Base-by-base conservation (phyloP, 2,113 vertebrate genomes). In the Mobula birostris region DNA sequence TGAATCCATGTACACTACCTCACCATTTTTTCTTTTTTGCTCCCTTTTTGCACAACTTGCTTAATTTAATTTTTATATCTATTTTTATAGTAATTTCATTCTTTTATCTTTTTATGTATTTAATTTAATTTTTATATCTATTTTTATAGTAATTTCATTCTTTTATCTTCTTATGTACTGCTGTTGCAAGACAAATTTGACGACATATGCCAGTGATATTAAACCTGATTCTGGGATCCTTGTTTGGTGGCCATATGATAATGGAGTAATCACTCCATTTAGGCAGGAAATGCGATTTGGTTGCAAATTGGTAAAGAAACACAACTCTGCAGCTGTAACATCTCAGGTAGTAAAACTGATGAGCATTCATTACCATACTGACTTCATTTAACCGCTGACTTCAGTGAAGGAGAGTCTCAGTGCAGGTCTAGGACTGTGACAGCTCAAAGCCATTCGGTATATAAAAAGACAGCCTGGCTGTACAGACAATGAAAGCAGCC, bases 271-370 rank as follows among this genome's bases (percentile, higher is more conserved):
- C 36, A 72, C 68, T 93, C 24, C 19, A 40, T 2, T 70, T 21
- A 93, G 90, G 29, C 70, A 93, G 66, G 66, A 93, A 74, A 74
- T 74, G 90, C 4, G 90, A 93, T 93, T 21, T 93, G 19, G 40
- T 92, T 92, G 90, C 68, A 92, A 92, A 92, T 48, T 92, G 58
- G 90, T 32, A 40, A 92, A 92, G 90, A 92, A 72, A 40, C 36
- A 68, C 90, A 92, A 48, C 66, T 48, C 32, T 72, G 66, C 90
- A 93, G 66, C 90, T 93, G 90, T 93, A 93, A 93, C 90, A 74
- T 70, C 40, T 70, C 90, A 93, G 90, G 68, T 24, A 40, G 72
- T 93, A 74, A 36, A 93, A 93, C 68, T 29, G 24, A 72, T 74
- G 90, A 48, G 70, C 74, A 56, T 74, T 93, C 74, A 93, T 93